Base-by-base conservation (phyloP, 2,888 invertebrate genomes). In the Cyclophora albipunctata region DNA sequence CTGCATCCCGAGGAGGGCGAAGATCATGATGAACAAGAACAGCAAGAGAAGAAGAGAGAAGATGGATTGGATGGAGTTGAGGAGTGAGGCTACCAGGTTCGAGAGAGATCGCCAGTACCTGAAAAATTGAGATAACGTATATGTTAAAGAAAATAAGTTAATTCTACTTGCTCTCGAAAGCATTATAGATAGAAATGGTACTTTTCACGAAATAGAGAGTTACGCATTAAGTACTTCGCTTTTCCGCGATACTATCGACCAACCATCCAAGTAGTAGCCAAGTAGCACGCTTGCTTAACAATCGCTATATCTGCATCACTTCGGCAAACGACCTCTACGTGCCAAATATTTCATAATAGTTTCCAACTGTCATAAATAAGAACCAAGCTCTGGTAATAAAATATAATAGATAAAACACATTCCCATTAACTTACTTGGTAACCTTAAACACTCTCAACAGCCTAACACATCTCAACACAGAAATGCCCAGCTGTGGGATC, bases 11-110 rank as follows among this genome's bases (percentile, higher is more conserved):
- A 99, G 91, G 54, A 99, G 90, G 33, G 99, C 98, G 85, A 99
- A 99, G 84, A 99, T 99, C 81, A 99, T 98, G 86, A 99, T 99
- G 89, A 99, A 99, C 57, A 99, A 92, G 90, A 99, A 99, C 64
- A 99, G 93, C 55, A 99, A 92, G 52, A 99, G 92, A 81, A 99
- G 91, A 47, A 99, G 91, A 50, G 98, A 99, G 76, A 98, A 98
- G 82, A 99, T 99, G 56, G 99, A 99, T 86, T 99, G 97, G 89
- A 99, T 98, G 49, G 98, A 98, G 91, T 99, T 99, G 68, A 99
- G 92, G 64, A 99, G 91, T 50, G 99, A 99, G 37, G 97, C 97
- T 52, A 99, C 99, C 66, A 99, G 91, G 90, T 99, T 99, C 55
- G 99, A 96, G 53, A 99, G 91, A 3, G 98, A 98, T 58, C 96